Conservation (phyloP, 2,797 vertebrate genomes). For the Gallirallus australis region DNA sequence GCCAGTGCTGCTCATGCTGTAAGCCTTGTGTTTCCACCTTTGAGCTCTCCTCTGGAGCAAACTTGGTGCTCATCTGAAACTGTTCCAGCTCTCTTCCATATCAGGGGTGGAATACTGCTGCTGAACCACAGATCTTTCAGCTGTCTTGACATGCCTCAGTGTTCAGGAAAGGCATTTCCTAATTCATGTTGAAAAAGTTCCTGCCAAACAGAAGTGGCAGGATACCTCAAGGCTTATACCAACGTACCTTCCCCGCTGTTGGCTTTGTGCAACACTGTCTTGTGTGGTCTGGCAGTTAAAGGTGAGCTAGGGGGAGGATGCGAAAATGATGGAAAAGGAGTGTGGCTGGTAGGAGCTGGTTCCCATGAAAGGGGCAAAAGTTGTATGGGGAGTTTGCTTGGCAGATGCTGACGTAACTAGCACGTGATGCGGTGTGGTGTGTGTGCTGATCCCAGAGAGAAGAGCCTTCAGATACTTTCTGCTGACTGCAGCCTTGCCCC, state of each 20-base stretch:
- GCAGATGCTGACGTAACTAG: not conserved
- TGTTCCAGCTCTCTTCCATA: not conserved
- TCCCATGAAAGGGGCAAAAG: not conserved
- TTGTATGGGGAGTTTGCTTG: not conserved
- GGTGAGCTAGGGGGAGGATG: not conserved
- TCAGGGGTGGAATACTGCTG: not conserved
- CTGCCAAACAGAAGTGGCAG: conserved; percentile 20
- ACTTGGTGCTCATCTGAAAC: not conserved
- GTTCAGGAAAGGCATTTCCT: conserved; percentile 12
- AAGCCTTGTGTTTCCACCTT: not conserved
- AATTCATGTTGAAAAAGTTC: not conserved
- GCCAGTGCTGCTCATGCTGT: not conserved
- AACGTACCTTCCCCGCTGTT: not conserved
- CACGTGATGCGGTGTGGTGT: fast-evolving
- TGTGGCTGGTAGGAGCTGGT: not conserved
- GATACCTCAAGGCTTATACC: not conserved
- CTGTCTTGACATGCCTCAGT: not conserved
- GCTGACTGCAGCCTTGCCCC: not conserved
- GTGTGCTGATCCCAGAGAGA: not conserved
- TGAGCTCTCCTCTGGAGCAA: not conserved
- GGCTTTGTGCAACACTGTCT: not conserved
- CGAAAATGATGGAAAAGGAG: not conserved
- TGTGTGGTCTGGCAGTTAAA: conserved; percentile 31
- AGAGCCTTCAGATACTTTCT: not conserved
- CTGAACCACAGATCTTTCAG: not conserved